Percentiles rank a stretch among this genome's conserved stretches.
These are phyloP conservation scores for Archips crataeganus DNA, from an alignment of 2,888 invertebrate species.

Conservation along the genomic window DNA sequence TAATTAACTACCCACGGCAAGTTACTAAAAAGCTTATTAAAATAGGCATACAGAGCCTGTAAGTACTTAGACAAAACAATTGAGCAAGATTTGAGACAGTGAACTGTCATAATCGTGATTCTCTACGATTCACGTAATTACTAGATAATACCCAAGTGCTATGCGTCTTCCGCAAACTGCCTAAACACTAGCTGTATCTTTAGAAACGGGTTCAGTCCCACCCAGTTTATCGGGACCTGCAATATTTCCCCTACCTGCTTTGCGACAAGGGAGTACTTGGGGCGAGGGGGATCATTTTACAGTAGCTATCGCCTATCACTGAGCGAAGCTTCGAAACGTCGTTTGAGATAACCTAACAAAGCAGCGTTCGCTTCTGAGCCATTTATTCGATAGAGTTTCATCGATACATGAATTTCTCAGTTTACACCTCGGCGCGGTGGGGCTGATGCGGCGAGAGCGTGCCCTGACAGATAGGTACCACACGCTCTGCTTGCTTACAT, in stretches of 20 bases:
- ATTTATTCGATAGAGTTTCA: slow-evolving; percentile 69
- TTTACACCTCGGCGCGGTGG: slow-evolving; percentile 27
- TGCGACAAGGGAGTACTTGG: slow-evolving; percentile 37
- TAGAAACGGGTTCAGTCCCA: slow-evolving; percentile 31
- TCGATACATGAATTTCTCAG: slow-evolving; percentile 47
- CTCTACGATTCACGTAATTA: slow-evolving; percentile 29
- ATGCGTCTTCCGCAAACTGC: slow-evolving; percentile 25
- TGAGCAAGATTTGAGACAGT: slow-evolving; percentile 16
- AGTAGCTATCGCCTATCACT: slow-evolving; percentile 60
- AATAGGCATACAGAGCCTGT: not conserved
- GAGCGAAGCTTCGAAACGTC: slow-evolving; percentile 53
- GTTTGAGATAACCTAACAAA: slow-evolving; percentile 77
- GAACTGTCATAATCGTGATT: slow-evolving; percentile 33
- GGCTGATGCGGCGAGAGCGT: slow-evolving; percentile 10
- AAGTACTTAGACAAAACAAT: not conserved
- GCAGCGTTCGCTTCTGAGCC: slow-evolving; percentile 68
- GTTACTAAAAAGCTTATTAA: too few relatives aligned
- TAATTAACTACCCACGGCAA: too few relatives aligned
- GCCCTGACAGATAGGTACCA: slow-evolving; percentile 10
- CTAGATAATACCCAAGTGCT: slow-evolving; percentile 30
- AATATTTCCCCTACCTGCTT: slow-evolving; percentile 34
- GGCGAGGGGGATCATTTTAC: slow-evolving; percentile 63
- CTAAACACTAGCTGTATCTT: slow-evolving; percentile 30
- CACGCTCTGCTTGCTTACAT: slow-evolving; percentile 6
- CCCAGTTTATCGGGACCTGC: slow-evolving; percentile 28